phyloP scores from a whole-genome alignment of 2,888 invertebrate genomes.

The Himalopsyche kuldschensis region DNA sequence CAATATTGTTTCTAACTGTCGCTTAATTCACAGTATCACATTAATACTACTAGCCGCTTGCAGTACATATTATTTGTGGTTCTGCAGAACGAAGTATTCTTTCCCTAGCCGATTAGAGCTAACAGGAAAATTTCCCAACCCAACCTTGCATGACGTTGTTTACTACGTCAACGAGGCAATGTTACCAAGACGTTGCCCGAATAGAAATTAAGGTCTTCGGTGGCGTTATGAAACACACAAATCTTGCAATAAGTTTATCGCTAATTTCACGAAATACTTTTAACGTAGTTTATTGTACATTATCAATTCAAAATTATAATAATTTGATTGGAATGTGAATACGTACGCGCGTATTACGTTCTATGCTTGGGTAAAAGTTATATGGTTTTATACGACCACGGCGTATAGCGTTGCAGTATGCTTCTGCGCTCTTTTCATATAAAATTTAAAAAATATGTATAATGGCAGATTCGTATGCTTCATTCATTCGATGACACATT shows the following conservation, averaged over 20 bases:
- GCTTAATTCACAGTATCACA: too few species aligned
- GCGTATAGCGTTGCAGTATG: constrained; percentile 3
- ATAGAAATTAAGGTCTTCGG: too few species aligned
- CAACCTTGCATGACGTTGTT: constrained; percentile 48
- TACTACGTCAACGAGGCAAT: constrained; percentile 36
- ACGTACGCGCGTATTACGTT: constrained; percentile 26
- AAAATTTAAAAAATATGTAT: too few species aligned
- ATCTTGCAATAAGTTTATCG: background rate
- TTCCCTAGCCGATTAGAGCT: constrained; percentile 37
- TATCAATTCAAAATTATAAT: too few species aligned
- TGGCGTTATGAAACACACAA: too few species aligned
- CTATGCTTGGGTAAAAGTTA: constrained; percentile 7
- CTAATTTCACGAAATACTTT: background rate
- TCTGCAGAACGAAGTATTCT: constrained; percentile 19
- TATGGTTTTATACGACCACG: constrained; percentile 30
- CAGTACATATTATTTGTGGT: too few species aligned
- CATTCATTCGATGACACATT: too few species aligned
- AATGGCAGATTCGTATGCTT: too few species aligned
- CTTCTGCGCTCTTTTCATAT: background rate
- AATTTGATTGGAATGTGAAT: background rate
- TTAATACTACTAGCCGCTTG: too few species aligned
- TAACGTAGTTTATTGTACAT: too few species aligned
- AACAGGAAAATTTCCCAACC: constrained; percentile 48
- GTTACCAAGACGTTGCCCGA: background rate
- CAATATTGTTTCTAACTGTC: too few species aligned